Base-by-base conservation (phyloP, 2,888 invertebrate genomes). In the Trissoscelio sp. region DNA sequence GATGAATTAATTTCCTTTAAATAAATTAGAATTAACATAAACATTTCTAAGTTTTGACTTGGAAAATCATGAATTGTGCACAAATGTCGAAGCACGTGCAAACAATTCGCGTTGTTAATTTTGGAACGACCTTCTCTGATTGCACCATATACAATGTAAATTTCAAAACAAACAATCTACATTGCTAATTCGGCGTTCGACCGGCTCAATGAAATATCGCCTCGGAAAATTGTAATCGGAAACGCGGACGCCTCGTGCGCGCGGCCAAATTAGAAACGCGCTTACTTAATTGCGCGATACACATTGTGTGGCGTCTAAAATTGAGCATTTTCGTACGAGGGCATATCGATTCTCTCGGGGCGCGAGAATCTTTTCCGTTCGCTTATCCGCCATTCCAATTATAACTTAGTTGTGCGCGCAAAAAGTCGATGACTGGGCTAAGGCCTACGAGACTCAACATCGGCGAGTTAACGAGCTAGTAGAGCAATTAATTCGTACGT, bases 401-500 rank as follows among this genome's bases (percentile, higher is more conserved):
- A 66, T 72, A 66, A 69, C 7, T 39, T 51, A 42, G 34, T 66
- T 31, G 46, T 28, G 22, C 16, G 42, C 6, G 58, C 57, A 79
- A 51, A 72, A 72, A 72, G 72, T 66, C 62, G 58, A 70, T 70
- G 78, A 78, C 62, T 66, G 69, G 69, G 12, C 46, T 57, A 51
- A 58, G n/a, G 57, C 72, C 66, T 53, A 51, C 42, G 20, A 78
- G 46, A 78, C 78, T 78, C 58, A 72, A 79, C 72, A 77, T 64
- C 72, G 46, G 34, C 39, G 75, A 81, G 79, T 79, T 81, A 81
- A 81, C 72, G 75, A 81, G 79, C 79, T 72, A 72, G 74, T 58
- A 64, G 70, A 74, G 79, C 78, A 83, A 83, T 83, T 83, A 83
- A 83, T 83, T 83, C 78, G 74, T 78, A 80, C 77, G 78, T 83